A percentile compares a stretch with the other conserved stretches of the same genome.
phyloP scores from a whole-genome alignment of 2,888 invertebrate genomes.

The Ernsta delagoae region DNA sequence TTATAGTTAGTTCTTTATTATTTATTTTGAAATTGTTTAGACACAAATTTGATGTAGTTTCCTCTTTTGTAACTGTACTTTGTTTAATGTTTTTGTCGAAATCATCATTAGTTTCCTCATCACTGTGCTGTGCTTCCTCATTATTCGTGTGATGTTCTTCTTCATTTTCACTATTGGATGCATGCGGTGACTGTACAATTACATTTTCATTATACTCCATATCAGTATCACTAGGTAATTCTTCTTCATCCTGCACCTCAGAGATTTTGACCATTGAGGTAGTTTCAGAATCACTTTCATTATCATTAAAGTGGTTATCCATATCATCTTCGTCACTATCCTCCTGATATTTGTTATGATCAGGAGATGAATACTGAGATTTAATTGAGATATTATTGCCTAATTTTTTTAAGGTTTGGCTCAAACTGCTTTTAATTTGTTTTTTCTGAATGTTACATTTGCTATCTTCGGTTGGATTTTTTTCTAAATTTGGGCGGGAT shows the following conservation, averaged over 20 bases:
- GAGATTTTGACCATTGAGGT: slow-evolving; percentile 45
- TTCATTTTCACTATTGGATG: slow-evolving; percentile 57
- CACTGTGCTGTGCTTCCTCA: slow-evolving; percentile 5
- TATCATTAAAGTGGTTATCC: slow-evolving; percentile 30
- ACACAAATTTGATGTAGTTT: slow-evolving; percentile 39
- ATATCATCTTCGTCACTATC: slow-evolving; percentile 39
- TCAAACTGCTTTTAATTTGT: slow-evolving; percentile 18
- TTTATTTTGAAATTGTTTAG: slow-evolving; percentile 59
- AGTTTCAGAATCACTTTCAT: slow-evolving; percentile 29
- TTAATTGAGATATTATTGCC: slow-evolving; percentile 70
- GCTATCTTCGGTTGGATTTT: slow-evolving; percentile 22
- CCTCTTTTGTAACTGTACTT: slow-evolving; percentile 50
- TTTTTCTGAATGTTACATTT: slow-evolving; percentile 31
- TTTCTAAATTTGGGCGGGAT: slow-evolving; percentile 5
- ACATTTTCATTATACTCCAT: slow-evolving; percentile 48
- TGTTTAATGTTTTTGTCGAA: slow-evolving; percentile 53
- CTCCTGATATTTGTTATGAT: slow-evolving; percentile 33
- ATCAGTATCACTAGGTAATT: slow-evolving; percentile 50
- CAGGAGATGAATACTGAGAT: slow-evolving; percentile 60
- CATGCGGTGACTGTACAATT: slow-evolving; percentile 61
- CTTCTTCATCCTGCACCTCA: slow-evolving; percentile 55
- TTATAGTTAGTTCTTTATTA: slow-evolving; percentile 58
- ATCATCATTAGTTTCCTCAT: slow-evolving; percentile 49
- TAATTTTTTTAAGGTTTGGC: slow-evolving; percentile 61
- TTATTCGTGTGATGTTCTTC: slow-evolving; percentile 31